Base-by-base conservation (phyloP, 2,797 vertebrate species). In the Capromys pilorides region DNA sequence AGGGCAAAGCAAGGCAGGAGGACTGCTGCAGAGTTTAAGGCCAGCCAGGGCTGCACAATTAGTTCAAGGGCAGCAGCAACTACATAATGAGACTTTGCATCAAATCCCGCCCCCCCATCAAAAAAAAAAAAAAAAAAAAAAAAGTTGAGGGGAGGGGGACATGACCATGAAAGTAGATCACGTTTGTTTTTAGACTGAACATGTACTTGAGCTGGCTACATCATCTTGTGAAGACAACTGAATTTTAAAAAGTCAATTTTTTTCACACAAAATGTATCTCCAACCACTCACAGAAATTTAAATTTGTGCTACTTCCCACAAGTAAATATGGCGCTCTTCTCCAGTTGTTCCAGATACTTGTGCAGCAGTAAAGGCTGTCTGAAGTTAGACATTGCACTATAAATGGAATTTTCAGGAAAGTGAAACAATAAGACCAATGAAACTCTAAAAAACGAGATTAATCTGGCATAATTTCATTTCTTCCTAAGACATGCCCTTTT, bases 361-460 rank as follows among this genome's bases (percentile, higher is more conserved):
- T 59, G 77, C 26, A 67, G 18, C 51, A 67, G 86, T 21, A 54
- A 93, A 95, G 79, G 66, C 7, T 83, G 88, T 96, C 24, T 90
- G 62, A 94, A 94, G 66, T 82, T 57, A 87, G 49, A 75, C 45
- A 41, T 51, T 85, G 92, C 16, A 91, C 36, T 62, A 93, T 61
- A 14, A 89, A 89, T 41, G 54, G 22, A 84, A 92, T 78, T 88
- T 84, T 90, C 54, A 89, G 33, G 41, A 86, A 93, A 88, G 36
- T 59, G 64, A 95, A 95, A 93, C 54, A 92, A 94, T 31, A 81
- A 93, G 61, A n/a, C 26, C 59, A 86, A 93, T 93, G 54, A 95
- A 94, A 81, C n/a, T 71, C 69, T 80, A 19, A 78, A 75, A 81
- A 75, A 39, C 78, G n/a, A 67, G 19, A 94, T 88, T 86, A 83